These are phyloP conservation scores for Eudyptes chrysolophus DNA, from an alignment of 2,113 vertebrate genomes.

Conservation along the genomic window DNA sequence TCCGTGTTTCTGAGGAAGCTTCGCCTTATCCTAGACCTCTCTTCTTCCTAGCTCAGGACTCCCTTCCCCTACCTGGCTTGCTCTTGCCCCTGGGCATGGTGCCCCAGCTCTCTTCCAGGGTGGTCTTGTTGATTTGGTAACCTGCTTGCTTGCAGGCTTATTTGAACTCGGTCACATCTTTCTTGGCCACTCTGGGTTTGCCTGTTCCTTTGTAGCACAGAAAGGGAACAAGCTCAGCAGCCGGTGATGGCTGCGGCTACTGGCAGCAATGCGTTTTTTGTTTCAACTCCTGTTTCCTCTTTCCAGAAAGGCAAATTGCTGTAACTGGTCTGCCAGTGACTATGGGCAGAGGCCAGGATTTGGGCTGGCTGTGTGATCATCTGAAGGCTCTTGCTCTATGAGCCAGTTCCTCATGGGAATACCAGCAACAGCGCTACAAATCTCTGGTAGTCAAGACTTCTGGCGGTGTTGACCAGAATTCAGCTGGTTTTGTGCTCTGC, in stretches of 20 bases:
- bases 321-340: neutral
- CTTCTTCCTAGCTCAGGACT: neutral
- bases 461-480: neutral
- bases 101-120: neutral
- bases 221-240: neutral
- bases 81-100: neutral
- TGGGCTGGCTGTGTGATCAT: neutral
- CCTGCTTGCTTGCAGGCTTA: neutral
- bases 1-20: neutral
- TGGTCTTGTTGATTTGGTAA: neutral
- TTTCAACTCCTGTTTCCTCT: neutral
- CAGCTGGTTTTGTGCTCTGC: neutral
- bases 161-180: neutral
- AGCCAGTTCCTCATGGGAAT: neutral
- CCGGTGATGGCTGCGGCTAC: neutral
- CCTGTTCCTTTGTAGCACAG: neutral
- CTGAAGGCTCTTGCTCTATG: neutral
- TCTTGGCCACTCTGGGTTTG: neutral
- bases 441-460: neutral
- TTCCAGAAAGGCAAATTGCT: neutral
- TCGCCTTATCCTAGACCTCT: neutral
- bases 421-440: neutral
- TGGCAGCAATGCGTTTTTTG: neutral
- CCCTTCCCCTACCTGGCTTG: neutral
- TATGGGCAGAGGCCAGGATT: neutral